phyloP scores from a whole-genome alignment of 2,888 invertebrate species.

The Griposia aprilina region DNA sequence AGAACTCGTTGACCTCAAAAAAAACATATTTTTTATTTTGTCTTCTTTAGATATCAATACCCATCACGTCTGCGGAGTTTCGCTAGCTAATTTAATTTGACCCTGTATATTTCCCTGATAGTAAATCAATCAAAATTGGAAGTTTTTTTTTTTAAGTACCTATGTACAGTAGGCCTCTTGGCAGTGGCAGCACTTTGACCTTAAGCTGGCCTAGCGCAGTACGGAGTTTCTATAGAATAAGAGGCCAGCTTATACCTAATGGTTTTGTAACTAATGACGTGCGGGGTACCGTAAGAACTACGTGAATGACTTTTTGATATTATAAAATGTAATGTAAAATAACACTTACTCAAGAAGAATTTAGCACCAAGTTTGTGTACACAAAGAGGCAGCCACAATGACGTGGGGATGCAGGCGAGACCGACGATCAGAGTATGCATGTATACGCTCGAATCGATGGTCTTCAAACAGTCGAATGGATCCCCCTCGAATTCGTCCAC shows the following conservation, averaged over 20 bases:
- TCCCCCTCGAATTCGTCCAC: slow-evolving; percentile 83
- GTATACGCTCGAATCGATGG: slow-evolving; percentile 92
- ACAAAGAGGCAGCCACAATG: slow-evolving; percentile 94
- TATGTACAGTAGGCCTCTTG: neutral
- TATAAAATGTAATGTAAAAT: neutral
- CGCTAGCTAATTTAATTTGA: no score
- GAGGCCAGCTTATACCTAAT: neutral
- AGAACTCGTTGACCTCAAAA: no score
- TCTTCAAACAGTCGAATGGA: slow-evolving; percentile 91
- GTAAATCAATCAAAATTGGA: neutral
- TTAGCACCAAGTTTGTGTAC: slow-evolving; percentile 95
- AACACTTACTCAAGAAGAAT: slow-evolving; percentile 94
- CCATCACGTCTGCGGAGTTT: no score
- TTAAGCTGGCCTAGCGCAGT: neutral
- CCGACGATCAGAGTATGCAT: slow-evolving; percentile 95
- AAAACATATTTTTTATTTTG: no score
- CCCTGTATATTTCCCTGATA: neutral
- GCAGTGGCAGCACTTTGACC: neutral
- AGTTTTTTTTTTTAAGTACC: neutral
- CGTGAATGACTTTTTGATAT: neutral
- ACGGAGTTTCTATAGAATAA: neutral
- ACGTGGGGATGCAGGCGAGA: slow-evolving; percentile 95
- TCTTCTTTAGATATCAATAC: no score
- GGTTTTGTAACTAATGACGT: neutral
- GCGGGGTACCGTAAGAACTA: neutral